Percentiles rank a stretch among this genome's conserved stretches.
Conservation (phyloP, 2,888 invertebrate genomes). For the Melipona beecheii region DNA sequence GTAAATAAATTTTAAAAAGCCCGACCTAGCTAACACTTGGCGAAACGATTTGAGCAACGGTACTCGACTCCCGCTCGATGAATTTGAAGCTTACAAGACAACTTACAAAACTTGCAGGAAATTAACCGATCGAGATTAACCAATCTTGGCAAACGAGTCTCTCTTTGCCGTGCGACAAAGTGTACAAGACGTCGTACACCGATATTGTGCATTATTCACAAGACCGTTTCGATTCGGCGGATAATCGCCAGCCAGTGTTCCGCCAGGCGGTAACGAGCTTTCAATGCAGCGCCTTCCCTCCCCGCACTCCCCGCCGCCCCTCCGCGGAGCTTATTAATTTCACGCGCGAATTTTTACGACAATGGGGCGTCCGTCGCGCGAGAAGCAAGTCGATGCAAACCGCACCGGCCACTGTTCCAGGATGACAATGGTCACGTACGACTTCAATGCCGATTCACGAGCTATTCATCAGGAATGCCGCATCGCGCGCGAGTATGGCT, state of each 20-base stretch:
- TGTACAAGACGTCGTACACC: background rate
- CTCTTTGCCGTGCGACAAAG: background rate
- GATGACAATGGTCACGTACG: conserved; percentile 54
- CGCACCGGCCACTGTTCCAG: conserved; percentile 26
- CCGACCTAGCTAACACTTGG: too few species aligned
- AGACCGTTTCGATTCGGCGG: conserved; percentile 38
- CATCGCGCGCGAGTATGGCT: conserved; percentile 52
- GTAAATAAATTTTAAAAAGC: too few species aligned
- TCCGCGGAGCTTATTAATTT: conserved; percentile 53
- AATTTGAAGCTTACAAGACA: background rate
- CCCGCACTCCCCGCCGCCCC: background rate
- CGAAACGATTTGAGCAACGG: too few species aligned
- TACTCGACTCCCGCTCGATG: background rate
- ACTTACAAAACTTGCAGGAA: background rate
- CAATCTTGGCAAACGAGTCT: background rate
- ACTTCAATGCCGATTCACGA: conserved; percentile 59
- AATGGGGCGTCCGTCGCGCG: conserved; percentile 33
- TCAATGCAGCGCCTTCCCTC: background rate
- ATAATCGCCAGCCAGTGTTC: conserved; percentile 48
- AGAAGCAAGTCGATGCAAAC: conserved; percentile 47
- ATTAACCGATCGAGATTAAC: background rate
- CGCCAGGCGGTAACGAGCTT: conserved; percentile 44
- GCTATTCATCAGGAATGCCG: conserved; percentile 54
- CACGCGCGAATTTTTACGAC: conserved; percentile 38
- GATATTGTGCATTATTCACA: conserved; percentile 44